Base-by-base conservation (phyloP, 1,140 invertebrate species). In the Aporrectodea caliginosa region DNA sequence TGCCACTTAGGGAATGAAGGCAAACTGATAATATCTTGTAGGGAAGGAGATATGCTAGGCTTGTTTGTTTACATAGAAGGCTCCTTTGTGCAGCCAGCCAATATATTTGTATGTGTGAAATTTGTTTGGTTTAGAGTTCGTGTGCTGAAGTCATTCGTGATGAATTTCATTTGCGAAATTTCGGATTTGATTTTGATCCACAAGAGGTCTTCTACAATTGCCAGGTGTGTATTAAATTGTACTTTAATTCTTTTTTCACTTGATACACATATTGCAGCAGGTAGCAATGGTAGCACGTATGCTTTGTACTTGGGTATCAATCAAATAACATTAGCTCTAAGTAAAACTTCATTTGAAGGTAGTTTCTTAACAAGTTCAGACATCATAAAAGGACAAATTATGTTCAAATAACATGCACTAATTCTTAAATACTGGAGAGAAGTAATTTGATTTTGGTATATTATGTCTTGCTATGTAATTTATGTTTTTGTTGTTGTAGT, bases 111-210 rank as follows among this genome's bases (percentile, higher is more conserved):
- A n/a, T n/a, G n/a, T n/a, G n/a, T n/a, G n/a, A n/a, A n/a, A n/a
- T n/a, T n/a, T n/a, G n/a, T n/a, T n/a, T n/a, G n/a, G n/a, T 73
- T 27, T 33, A 75, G 73, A 35, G 0, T 35, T 29, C 30, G 33
- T 75, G 73, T 22, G 30, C 29, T 35, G 30, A 35, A 12, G 73
- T 33, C 27, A 29, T 84, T 16, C 80, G 81, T 31, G 77, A 84
- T 32, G 82, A 83, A 75, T 82, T 84, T 73, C 72, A 73, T 0
- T 58, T 80, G 1, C 78, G 58, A 68, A 84, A 81, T 14, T 81
- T 84, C 75, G 43, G 79, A 22, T 82, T 83, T 69, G 71, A 31
- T 68, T 79, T 77, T 76, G 79, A 83, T 16, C 68, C 75, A 14
- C 31, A 73, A 12, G 81, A 80, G 33, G 76, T 79, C 74, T 84